Evolutionary conservation across 2,888 invertebrate genomes (phyloP), one percentile per base, ranked within the genome.

Genomic region (Caenorhabditis auriculariae): DNA sequence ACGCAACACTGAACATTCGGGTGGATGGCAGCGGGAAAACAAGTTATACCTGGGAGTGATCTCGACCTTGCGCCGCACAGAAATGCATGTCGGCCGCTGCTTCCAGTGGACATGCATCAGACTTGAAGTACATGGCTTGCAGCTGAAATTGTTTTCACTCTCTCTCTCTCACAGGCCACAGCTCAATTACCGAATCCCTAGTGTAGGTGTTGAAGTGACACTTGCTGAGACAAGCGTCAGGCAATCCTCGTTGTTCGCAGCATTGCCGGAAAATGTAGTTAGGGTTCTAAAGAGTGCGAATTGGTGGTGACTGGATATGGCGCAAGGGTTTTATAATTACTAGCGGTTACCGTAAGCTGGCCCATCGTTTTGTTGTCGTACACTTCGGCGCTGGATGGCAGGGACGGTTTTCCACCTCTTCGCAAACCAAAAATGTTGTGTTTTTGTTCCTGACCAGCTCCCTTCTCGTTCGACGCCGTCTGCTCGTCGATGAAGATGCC

Each of bases 41-140:
- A 7, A 7, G 17, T n/a, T 17, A 15, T 35, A 60, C 64, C 51
- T 56, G 51, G 0, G 61, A 64, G 37, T 69, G 69, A 55, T 69
- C 62, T 38, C 69, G 41, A 35, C 76, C 78, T 43, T 79, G 78
- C 1, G 77, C 78, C 0, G 77, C 68, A 46, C 72, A 74, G 46
- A 73, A 75, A 37, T 79, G 78, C 56, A 79, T 70, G 51, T 78
- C 78, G 12, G 77, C 74, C 0, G 77, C 78, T 6, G 79, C 79
- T 56, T 75, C 79, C 1, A 79, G 54, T 2, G 79, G 79, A 42
- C 79, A 79, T 9, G 65, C 66, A 41, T 79, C 80, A 19, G 72
- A 73, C 45, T 78, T 80, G 63, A 79, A 80, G 62, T 74, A 80
- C 79, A 79, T 79, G 29, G 58, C 54, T 77, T 79, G 78, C 7